These are phyloP conservation scores for Zoanthus sansibaricus DNA, from an alignment of 92 coral and sea anemone genomes.

Conservation along the genomic window DNA sequence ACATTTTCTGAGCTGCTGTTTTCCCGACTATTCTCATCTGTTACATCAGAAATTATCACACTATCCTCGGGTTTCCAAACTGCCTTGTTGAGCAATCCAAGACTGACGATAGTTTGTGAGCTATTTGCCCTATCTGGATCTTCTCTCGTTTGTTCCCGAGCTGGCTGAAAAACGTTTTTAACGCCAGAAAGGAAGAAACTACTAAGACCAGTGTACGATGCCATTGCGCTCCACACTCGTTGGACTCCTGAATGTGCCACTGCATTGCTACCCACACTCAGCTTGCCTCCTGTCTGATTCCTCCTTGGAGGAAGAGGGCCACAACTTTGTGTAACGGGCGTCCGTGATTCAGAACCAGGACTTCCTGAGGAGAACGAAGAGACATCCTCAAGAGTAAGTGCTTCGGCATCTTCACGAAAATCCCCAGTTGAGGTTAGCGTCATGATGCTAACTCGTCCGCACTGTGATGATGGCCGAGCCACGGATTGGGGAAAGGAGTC, in stretches of 20 bases:
- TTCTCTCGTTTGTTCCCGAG: neutral
- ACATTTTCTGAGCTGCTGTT: neutral
- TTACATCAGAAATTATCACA: constrained; percentile 52
- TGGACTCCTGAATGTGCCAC: neutral
- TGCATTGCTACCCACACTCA: neutral
- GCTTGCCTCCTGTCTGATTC: neutral
- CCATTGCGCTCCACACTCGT: constrained; percentile 92
- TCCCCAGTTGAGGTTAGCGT: constrained; percentile 79
- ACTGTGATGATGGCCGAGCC: constrained; percentile 66
- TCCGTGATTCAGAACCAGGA: constrained; percentile 24
- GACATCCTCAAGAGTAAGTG: constrained; percentile 56
- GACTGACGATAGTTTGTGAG: constrained; percentile 55
- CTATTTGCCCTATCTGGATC: constrained; percentile 7
- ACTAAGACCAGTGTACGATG: constrained; percentile 77
- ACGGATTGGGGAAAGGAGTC: neutral
- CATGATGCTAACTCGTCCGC: constrained; percentile 82
- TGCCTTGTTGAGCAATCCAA: constrained; percentile 60
- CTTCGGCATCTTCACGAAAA: constrained; percentile 70
- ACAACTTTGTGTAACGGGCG: constrained; percentile 9
- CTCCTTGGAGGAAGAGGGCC: neutral
- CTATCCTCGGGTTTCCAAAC: constrained; percentile 92
- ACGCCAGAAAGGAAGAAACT: constrained; percentile 92
- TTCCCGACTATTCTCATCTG: constrained; percentile 10
- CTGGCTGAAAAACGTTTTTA: constrained; percentile 45
- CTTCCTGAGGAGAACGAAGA: constrained; percentile 57